phyloP scores from a whole-genome alignment of 2,113 vertebrate genomes.

The Orthonyx spaldingii region DNA sequence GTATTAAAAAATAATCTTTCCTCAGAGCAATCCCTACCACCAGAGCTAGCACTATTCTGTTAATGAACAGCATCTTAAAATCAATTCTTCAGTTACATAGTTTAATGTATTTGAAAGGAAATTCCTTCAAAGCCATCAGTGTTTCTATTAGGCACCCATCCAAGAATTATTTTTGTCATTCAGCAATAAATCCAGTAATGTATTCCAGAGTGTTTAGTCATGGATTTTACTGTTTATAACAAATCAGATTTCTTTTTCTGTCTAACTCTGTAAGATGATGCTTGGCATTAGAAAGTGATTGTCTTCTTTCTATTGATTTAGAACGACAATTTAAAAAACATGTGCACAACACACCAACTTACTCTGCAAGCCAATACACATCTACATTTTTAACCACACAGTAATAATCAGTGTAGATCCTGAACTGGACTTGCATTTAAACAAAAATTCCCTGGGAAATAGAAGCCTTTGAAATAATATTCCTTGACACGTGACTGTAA shows the following conservation, averaged over 20 bases:
- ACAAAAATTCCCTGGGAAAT: neutral
- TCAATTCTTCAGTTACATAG: neutral
- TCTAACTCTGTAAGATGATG: neutral
- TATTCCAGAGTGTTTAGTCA: neutral
- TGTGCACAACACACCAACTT: neutral
- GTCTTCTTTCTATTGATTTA: neutral
- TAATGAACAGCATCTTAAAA: neutral
- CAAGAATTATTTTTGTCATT: conserved; percentile 19
- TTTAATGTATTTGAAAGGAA: neutral
- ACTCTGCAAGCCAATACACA: neutral
- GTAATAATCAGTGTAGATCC: neutral
- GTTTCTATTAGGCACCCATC: neutral
- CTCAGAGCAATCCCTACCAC: neutral
- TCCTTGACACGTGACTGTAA: neutral
- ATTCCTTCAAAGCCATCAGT: neutral
- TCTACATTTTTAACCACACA: neutral
- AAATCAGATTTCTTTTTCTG: conserved; percentile 3
- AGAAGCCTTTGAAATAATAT: neutral
- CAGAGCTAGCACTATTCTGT: neutral
- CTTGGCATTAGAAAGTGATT: neutral
- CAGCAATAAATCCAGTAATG: neutral
- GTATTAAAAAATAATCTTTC: neutral
- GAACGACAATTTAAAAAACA: neutral
- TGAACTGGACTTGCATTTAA: neutral
- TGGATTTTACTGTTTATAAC: neutral